A percentile compares a stretch with the other conserved stretches of the same genome.
Conservation (phyloP, 2,888 invertebrate species). For the Acanthosepion esculentum region DNA sequence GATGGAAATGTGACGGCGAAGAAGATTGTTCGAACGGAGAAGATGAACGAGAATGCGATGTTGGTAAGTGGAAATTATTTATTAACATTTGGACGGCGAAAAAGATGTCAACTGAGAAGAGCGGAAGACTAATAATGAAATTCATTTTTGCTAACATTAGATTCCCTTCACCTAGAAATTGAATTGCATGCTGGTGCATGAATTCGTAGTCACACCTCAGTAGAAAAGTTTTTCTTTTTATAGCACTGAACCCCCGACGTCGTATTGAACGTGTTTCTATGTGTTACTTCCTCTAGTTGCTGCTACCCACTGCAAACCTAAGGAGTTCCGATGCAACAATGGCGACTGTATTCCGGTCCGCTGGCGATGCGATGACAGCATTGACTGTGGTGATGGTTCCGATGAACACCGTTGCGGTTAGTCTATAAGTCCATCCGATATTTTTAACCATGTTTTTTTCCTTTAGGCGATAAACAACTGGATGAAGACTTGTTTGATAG, state of each 20-base stretch:
- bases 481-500: not conserved
- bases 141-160: not conserved
- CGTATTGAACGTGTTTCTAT: not conserved
- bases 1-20: not conserved
- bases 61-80: not conserved
- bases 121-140: not conserved
- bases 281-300: conserved; percentile 33
- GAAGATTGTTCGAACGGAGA: not conserved
- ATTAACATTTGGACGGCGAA: not conserved
- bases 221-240: not conserved
- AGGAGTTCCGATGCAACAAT: not conserved
- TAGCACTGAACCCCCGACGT: not conserved
- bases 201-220: not conserved
- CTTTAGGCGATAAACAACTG: not conserved
- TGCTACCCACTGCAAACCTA: not conserved
- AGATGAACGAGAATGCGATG: not conserved
- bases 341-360: not conserved
- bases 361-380: not conserved
- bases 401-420: conserved; percentile 9
- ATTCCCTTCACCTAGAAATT: not conserved
- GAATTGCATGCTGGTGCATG: not conserved
- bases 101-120: not conserved
- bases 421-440: conserved; percentile 10
- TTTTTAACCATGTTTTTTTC: not conserved
- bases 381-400: not conserved